Percentiles rank a stretch among this genome's conserved stretches.
phyloP scores from a whole-genome alignment of 2,797 vertebrate species.

The Masticophis lateralis region DNA sequence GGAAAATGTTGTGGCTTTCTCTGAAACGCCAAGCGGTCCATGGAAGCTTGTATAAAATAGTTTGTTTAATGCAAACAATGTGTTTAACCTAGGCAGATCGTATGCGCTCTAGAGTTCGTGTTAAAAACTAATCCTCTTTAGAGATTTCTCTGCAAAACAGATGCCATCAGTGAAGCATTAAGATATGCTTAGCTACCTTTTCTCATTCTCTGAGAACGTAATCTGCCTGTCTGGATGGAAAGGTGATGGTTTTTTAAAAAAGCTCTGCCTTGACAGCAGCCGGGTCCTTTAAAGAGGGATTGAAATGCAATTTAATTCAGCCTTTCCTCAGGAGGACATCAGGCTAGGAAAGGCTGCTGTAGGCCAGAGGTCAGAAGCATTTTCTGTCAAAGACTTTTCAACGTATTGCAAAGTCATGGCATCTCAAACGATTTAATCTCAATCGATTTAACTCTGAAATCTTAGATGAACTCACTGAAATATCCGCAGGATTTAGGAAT shows the following conservation, averaged over 20 bases:
- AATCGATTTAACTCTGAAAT: neutral
- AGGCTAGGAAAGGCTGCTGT: neutral
- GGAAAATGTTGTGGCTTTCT: neutral
- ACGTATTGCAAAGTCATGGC: neutral
- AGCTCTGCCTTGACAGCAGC: neutral
- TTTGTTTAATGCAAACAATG: neutral
- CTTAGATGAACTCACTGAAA: neutral
- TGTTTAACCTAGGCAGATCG: neutral
- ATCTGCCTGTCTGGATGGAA: neutral
- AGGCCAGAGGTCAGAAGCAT: neutral
- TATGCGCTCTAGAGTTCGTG: neutral
- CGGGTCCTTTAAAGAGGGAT: neutral
- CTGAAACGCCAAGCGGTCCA: neutral
- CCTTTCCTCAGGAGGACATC: neutral
- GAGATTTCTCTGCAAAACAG: constrained; percentile 9
- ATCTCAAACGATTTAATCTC: neutral
- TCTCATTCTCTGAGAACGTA: neutral
- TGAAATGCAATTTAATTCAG: neutral
- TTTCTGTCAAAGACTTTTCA: neutral
- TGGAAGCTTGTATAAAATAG: neutral
- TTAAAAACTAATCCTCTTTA: constrained; percentile 18
- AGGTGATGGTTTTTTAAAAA: neutral
- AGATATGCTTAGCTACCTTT: neutral
- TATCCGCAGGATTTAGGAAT: neutral
- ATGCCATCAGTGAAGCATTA: neutral